phyloP scores from a whole-genome alignment of 2,888 invertebrate genomes.

The Cremastinae sp. region DNA sequence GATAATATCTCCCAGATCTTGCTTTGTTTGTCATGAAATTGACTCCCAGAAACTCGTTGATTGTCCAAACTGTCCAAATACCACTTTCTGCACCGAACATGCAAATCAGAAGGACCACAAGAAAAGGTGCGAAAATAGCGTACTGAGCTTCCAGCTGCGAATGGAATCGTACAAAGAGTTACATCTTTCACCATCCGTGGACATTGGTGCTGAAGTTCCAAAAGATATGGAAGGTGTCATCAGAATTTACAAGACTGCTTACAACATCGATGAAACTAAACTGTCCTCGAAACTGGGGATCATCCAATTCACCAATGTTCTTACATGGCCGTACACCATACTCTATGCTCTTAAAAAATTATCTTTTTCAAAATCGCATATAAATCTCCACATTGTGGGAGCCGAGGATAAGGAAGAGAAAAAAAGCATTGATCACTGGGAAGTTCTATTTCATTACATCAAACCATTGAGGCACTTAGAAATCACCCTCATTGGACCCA shows the following conservation, averaged over 20 bases:
- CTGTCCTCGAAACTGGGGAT: slow-evolving; percentile 64
- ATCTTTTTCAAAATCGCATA: slow-evolving; percentile 36
- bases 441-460: slow-evolving; percentile 74
- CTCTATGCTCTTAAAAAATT: slow-evolving; percentile 69
- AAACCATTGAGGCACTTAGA: too few species aligned
- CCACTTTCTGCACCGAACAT: slow-evolving; percentile 71
- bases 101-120: slow-evolving; percentile 59
- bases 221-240: too few species aligned
- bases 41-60: slow-evolving; percentile 65
- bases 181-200: too few species aligned
- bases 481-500: too few species aligned
- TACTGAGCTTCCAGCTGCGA: slow-evolving; percentile 69
- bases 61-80: slow-evolving; percentile 69
- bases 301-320: too few species aligned
- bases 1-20: slow-evolving; percentile 73
- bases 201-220: too few species aligned
- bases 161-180: slow-evolving; percentile 68
- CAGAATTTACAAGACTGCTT: too few species aligned
- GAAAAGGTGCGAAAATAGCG: slow-evolving; percentile 62
- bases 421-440: slow-evolving; percentile 72
- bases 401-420: slow-evolving; percentile 72
- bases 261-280: slow-evolving; percentile 16
- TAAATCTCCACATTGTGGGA: slow-evolving; percentile 75
- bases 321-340: slow-evolving; percentile 73
- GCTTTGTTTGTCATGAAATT: slow-evolving; percentile 69